Base-by-base conservation (phyloP, 1,140 invertebrate genomes). In the Thrips palmi region DNA sequence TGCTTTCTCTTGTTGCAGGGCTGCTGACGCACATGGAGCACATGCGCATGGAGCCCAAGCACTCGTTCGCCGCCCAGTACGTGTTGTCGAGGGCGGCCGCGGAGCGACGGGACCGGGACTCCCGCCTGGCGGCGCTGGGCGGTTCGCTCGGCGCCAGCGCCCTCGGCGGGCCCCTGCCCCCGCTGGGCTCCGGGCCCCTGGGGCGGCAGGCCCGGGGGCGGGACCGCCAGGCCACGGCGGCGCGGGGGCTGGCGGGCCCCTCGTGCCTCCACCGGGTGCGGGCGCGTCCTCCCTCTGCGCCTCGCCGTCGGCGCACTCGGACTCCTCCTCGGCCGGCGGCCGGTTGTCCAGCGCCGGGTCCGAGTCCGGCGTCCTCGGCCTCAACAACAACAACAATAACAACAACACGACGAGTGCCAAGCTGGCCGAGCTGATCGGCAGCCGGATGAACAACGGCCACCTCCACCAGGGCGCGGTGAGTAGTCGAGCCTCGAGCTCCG, bases 41-140 rank as follows among this genome's bases (percentile, higher is more conserved):
- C 52, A 91, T 91, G 87, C 71, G 86, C 50, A 91, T 89, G 84
- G 86, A 92, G 59, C 85, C 86, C 2, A 92, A 91, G 59, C 86
- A 91, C 68, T 86, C 91, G 55, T 91, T 91, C 53, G 86, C 86
- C 22, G 86, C 87, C 18, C 86, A 92, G 54, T 89, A 89, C 55
- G 84, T 91, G 15, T 65, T 91, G 35, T 87, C 82, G 42, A 63
- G 85, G 47, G 86, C 85, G 6, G 86, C 86, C 4, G 86, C 85
- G 17, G 85, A 89, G 50, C 67, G 84, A 48, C 64, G 85, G 43
- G 84, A 89, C 53, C 62, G 85, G 22, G 85, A 89, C 53, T 68
- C 60, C 2, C 59, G 80, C 37, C 59, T 85, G 19, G 74, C 74
- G 5, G 73, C 78, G 1, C 78, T 73, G 2, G 65, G n/a, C n/a